Evolutionary conservation across 2,888 invertebrate species (phyloP), one percentile per base, ranked within the genome.

Genomic region (Drosophila barbarae): DNA sequence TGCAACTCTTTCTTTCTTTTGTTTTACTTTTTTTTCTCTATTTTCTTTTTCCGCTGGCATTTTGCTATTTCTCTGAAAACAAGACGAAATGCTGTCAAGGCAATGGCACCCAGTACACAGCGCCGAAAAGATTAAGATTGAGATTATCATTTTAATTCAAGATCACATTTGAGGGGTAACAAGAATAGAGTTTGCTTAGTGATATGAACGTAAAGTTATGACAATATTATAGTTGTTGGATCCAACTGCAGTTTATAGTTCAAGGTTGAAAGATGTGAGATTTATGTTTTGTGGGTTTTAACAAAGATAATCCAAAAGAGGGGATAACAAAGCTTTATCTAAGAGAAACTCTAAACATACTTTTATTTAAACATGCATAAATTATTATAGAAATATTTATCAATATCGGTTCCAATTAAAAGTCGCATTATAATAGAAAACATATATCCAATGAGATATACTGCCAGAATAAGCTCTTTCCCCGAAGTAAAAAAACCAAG

Each of bases 51-150:
- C 10, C n/a, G 9, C 21, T 23, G 30, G 30, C 21, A 18, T 28
- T 71, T 79, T 72, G 75, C 71, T 64, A 72, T 76, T 76, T 60
- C 69, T 70, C 69, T 76, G 68, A 71, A 61, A 65, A 60, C 55
- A 64, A 69, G 72, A 68, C 69, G 73, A 67, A 74, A 67, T 71
- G 79, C 71, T 73, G 65, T 65, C 65, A 49, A 49, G 53, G 41
- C 64, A 64, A 64, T 54, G 49, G 32, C 35, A 32, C 38, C 13
- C 18, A 21, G 32, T 56, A 30, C 56, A 56, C 50, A 21, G 46
- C 18, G 32, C 18, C 18, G 18, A 18, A 18, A 18, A 18, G 18
- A 18, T 18, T 18, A 18, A 18, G 18, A 18, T 18, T 18, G 18
- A 18, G 18, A 18, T 18, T 18, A 53, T 32, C 15, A 42, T 9